Conservation (phyloP, 2,113 vertebrate species). For the Eulemur rufifrons region DNA sequence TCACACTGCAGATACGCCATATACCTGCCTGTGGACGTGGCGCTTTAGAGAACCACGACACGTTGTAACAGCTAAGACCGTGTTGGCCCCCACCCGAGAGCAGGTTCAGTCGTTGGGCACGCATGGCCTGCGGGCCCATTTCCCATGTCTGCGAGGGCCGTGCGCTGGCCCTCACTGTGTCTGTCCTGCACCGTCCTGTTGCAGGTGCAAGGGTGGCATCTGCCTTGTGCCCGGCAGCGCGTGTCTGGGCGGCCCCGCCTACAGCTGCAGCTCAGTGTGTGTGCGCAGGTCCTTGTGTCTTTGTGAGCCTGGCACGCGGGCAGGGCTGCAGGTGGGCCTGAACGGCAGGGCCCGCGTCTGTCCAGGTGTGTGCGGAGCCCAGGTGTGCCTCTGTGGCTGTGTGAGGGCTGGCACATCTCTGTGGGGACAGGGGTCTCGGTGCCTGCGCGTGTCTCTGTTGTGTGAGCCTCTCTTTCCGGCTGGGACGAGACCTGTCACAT, state of each 20-base stretch:
- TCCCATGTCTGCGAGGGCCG: not conserved
- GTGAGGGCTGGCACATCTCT: not conserved
- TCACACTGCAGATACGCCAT: rapidly evolving
- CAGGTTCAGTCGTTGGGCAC: not conserved
- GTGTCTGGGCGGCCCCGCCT: not conserved
- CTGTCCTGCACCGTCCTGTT: not conserved
- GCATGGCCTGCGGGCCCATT: rapidly evolving
- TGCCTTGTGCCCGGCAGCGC: not conserved
- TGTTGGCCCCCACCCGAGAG: not conserved
- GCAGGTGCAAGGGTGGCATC: not conserved
- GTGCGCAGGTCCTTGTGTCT: not conserved
- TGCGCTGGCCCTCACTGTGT: not conserved
- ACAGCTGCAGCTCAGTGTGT: not conserved
- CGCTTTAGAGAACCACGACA: not conserved
- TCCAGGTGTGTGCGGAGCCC: not conserved
- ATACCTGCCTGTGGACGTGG: not conserved
- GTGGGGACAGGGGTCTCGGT: not conserved
- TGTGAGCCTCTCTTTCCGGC: not conserved
- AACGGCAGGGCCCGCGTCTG: not conserved
- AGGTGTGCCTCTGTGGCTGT: not conserved
- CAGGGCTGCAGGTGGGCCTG: not conserved
- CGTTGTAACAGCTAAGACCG: not conserved
- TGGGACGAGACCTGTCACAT: not conserved
- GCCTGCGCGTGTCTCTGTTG: not conserved
- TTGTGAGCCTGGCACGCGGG: not conserved